A percentile compares a stretch with the other conserved stretches of the same genome.
phyloP scores from a whole-genome alignment of 2,888 invertebrate genomes.

The Drosophila macrothrix region DNA sequence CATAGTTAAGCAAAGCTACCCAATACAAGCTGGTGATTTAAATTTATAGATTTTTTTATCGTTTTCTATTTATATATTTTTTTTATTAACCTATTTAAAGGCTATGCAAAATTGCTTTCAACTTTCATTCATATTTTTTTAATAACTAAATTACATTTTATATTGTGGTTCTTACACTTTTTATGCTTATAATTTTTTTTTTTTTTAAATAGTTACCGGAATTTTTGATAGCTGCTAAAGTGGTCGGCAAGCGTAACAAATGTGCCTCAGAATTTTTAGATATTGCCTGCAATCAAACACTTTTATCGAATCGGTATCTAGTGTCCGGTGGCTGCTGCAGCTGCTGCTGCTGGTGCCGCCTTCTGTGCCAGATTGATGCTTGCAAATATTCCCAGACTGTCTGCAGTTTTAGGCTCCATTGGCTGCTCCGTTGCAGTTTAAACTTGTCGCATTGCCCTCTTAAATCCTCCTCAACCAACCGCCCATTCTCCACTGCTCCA shows the following conservation, averaged over 20 bases:
- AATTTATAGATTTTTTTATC: not conserved
- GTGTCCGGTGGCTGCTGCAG: constrained; percentile 4
- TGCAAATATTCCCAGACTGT: constrained; percentile 30
- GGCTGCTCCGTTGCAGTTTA: constrained; percentile 15
- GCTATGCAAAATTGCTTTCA: too few species aligned
- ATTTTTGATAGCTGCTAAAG: not conserved
- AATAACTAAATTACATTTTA: not conserved
- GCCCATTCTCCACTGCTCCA: not conserved
- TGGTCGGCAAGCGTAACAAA: constrained; percentile 1
- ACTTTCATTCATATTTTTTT: too few species aligned
- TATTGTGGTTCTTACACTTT: not conserved
- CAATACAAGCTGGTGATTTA: not conserved
- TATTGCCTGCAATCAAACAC: not conserved
- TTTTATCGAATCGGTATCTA: not conserved
- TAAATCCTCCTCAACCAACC: not conserved
- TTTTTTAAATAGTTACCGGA: not conserved
- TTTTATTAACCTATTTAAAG: not conserved
- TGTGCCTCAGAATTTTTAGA: not conserved
- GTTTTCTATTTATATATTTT: not conserved
- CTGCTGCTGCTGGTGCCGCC: not conserved
- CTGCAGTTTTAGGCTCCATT: constrained; percentile 49
- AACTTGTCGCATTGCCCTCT: constrained; percentile 41
- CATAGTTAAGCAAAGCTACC: not conserved
- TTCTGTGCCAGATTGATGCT: constrained; percentile 27
- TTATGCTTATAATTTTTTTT: not conserved